Evolutionary conservation across 1,140 invertebrate species (phyloP).

Genomic region (Pseudomyrmex sp.): DNA sequence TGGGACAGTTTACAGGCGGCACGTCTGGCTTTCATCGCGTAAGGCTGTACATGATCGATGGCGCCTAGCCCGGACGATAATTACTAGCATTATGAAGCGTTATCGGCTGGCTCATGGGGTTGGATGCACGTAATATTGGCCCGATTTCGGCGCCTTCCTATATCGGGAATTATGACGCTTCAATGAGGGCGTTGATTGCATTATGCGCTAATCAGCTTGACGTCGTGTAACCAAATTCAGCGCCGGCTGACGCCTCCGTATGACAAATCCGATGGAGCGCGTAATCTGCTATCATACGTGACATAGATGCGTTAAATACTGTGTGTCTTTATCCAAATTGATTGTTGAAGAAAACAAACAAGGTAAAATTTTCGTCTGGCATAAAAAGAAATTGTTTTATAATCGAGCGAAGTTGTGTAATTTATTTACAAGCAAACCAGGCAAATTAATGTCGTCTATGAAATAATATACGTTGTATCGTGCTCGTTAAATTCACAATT

Average conservation of each 20-base stretch:
- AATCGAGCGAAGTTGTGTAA: too few species aligned
- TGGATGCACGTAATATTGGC: constrained; percentile 68
- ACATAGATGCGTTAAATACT: background rate
- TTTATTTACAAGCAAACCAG: too few species aligned
- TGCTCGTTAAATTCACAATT: constrained; percentile 23
- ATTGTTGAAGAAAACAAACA: background rate
- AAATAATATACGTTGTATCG: constrained; percentile 2
- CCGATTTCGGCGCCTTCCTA: constrained; percentile 57
- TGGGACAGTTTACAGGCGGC: constrained; percentile 35
- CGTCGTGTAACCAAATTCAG: constrained; percentile 56
- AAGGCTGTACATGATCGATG: constrained; percentile 70
- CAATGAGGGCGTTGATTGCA: constrained; percentile 69
- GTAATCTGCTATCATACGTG: background rate
- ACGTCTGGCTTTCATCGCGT: constrained; percentile 48
- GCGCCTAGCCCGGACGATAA: constrained; percentile 65
- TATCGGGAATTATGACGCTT: constrained; percentile 74
- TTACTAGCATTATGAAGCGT: constrained; percentile 74
- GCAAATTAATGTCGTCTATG: background rate
- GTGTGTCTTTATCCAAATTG: background rate
- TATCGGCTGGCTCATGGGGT: constrained; percentile 65
- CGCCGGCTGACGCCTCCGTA: constrained; percentile 29
- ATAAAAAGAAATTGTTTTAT: background rate
- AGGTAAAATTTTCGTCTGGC: background rate
- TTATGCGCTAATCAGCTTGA: constrained; percentile 59
- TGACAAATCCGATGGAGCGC: constrained; percentile 34